Conservation (phyloP, 2,888 invertebrate species). For the Eutolmus rufibarbis region DNA sequence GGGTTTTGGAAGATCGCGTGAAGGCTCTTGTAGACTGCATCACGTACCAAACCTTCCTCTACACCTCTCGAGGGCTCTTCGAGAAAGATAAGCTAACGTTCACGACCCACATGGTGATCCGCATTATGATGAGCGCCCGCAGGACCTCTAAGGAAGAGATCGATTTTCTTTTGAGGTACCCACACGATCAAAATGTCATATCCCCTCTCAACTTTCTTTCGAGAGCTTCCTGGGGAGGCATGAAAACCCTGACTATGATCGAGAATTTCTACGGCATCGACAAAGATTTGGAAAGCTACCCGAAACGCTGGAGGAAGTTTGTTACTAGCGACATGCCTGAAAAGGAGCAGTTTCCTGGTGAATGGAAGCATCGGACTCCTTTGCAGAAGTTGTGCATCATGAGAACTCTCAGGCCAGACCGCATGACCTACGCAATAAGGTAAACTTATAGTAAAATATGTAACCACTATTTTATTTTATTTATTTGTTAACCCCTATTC, state of each 20-base stretch:
- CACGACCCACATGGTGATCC: conserved; percentile 84
- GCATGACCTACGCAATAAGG: conserved; percentile 91
- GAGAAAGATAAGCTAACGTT: conserved; percentile 93
- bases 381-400: conserved; percentile 91
- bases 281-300: conserved; percentile 89
- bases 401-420: conserved; percentile 87
- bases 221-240: conserved; percentile 82
- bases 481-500: no score
- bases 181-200: conserved; percentile 72
- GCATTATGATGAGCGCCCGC: conserved; percentile 62
- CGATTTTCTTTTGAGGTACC: conserved; percentile 88
- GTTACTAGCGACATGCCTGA: conserved; percentile 92
- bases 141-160: conserved; percentile 80
- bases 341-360: conserved; percentile 91
- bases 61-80: conserved; percentile 90
- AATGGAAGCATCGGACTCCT: conserved; percentile 92
- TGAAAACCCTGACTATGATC: conserved; percentile 78
- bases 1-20: conserved; percentile 73
- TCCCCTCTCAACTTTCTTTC: conserved; percentile 86
- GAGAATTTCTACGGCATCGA: conserved; percentile 88
- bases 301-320: conserved; percentile 92
- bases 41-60: conserved; percentile 85
- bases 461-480: no score
- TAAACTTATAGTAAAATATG: conserved; percentile 53
- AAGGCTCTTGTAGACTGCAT: conserved; percentile 83